Percentiles rank a stretch among this genome's conserved stretches.
These are phyloP conservation scores for Aphelenchoides fujianensis DNA, from an alignment of 1,140 invertebrate species.

Conservation along the genomic window DNA sequence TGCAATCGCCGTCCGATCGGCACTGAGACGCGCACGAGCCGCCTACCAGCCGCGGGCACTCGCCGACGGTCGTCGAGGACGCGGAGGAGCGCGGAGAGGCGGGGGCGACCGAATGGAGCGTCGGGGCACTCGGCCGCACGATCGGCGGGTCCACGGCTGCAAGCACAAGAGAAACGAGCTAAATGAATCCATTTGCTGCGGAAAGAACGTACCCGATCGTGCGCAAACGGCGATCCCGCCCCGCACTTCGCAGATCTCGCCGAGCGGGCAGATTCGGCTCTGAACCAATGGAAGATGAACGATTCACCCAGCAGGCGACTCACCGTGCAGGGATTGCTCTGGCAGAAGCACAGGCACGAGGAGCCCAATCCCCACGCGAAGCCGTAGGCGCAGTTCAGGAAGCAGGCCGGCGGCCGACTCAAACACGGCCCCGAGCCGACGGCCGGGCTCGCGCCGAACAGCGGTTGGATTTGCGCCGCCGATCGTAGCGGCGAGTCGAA, in stretches of 20 bases:
- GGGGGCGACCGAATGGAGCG: too few species aligned
- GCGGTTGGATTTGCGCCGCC: slow-evolving; percentile 6
- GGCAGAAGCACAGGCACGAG: slow-evolving; percentile 41
- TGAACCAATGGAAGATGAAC: too few species aligned
- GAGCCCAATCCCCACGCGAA: slow-evolving; percentile 36
- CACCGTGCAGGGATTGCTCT: slow-evolving; percentile 40
- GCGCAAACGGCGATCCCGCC: neutral
- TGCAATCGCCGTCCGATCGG: slow-evolving; percentile 40
- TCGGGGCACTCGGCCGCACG: too few species aligned
- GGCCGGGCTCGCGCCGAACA: neutral
- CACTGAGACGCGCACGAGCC: slow-evolving; percentile 40
- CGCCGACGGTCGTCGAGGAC: slow-evolving; percentile 25
- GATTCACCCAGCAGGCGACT: slow-evolving; percentile 20
- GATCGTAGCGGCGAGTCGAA: too few species aligned
- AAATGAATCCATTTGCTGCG: too few species aligned
- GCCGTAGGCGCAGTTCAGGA: slow-evolving; percentile 38
- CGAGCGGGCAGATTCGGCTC: slow-evolving; percentile 20
- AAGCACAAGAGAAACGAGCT: too few species aligned
- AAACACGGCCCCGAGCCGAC: slow-evolving; percentile 15
- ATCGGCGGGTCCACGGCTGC: too few species aligned
- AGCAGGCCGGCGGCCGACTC: slow-evolving; percentile 27
- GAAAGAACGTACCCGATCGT: neutral
- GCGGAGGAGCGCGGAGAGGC: too few species aligned
- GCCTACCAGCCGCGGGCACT: slow-evolving; percentile 41
- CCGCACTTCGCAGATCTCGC: slow-evolving; percentile 25